phyloP scores from a whole-genome alignment of 2,888 invertebrate genomes.

The Xestia sexstrigata region DNA sequence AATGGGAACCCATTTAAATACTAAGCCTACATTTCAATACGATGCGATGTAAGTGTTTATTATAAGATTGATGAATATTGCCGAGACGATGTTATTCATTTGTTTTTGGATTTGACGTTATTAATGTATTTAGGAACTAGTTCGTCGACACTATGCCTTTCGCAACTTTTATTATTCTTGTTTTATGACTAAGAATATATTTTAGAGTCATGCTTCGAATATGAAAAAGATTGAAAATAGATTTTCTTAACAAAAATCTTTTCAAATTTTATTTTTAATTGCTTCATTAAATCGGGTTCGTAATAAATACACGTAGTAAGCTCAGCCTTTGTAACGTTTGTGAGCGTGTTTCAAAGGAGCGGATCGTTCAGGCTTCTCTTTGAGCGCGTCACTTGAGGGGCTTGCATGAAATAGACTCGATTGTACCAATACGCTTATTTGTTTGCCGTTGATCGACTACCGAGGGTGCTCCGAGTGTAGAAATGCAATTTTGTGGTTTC shows the following conservation, averaged over 20 bases:
- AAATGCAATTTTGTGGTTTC: conserved; percentile 73
- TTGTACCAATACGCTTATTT: conserved; percentile 86
- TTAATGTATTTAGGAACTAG: background rate
- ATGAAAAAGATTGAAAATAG: background rate
- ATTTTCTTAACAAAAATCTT: background rate
- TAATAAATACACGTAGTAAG: conserved; percentile 66
- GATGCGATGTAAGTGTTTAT: conserved; percentile 80
- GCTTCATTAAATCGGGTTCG: conserved; percentile 63
- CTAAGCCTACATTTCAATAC: conserved; percentile 89
- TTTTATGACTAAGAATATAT: background rate
- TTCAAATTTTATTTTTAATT: conserved; percentile 63
- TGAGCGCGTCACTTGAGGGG: conserved; percentile 83
- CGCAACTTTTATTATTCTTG: background rate
- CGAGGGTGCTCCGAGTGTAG: conserved; percentile 59
- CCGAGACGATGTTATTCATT: conserved; percentile 43
- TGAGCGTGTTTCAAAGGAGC: conserved; percentile 77
- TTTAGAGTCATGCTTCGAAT: background rate
- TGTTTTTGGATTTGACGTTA: conserved; percentile 3
- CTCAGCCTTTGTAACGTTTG: conserved; percentile 78
- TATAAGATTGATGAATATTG: conserved; percentile 71
- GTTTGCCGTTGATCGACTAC: conserved; percentile 85
- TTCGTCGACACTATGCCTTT: background rate
- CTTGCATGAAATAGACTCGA: conserved; percentile 81
- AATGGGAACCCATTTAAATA: conserved; percentile 91
- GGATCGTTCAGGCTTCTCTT: conserved; percentile 81